A percentile compares a stretch with the other conserved stretches of the same genome.
Evolutionary conservation across 30 jellyfish, hydroid and myxozoan genomes (phyloP).

Genomic region (Cassiopea xamachana): DNA sequence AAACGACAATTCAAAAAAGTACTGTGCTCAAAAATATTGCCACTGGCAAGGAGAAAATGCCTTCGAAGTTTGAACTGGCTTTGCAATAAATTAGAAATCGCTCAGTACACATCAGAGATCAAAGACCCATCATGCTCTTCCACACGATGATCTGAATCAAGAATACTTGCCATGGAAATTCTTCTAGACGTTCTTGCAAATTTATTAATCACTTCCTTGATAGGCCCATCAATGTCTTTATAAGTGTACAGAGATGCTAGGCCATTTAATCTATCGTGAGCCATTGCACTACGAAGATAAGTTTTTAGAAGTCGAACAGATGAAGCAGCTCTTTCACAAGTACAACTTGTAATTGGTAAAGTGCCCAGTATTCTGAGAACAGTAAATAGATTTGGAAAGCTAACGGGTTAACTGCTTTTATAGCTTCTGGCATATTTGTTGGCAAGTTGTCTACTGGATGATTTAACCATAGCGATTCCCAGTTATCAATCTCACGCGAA

Average conservation of each 20-base stretch:
- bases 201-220: conserved; percentile 7
- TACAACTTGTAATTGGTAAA: conserved; percentile 31
- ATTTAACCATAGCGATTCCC: conserved; percentile 31
- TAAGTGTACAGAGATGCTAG: conserved; percentile 39
- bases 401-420: background rate
- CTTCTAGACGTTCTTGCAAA: conserved; percentile 13
- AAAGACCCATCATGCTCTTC: background rate
- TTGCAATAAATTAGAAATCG: too few species aligned
- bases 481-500: conserved; percentile 32
- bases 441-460: conserved; percentile 22
- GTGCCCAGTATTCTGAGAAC: conserved; percentile 25
- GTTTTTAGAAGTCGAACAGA: conserved; percentile 29
- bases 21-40: too few species aligned
- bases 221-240: conserved; percentile 17
- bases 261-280: conserved; percentile 38
- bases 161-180: background rate
- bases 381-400: conserved; percentile 11
- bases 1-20: too few species aligned
- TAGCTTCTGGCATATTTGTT: background rate
- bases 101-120: background rate
- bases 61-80: too few species aligned
- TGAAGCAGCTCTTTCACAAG: conserved; percentile 43
- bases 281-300: conserved; percentile 37
- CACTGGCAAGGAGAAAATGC: too few species aligned
- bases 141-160: background rate